A percentile compares a stretch with the other conserved stretches of the same genome.
Evolutionary conservation across 2,113 vertebrate species (phyloP).

Genomic region (Vulpes ferrilata): DNA sequence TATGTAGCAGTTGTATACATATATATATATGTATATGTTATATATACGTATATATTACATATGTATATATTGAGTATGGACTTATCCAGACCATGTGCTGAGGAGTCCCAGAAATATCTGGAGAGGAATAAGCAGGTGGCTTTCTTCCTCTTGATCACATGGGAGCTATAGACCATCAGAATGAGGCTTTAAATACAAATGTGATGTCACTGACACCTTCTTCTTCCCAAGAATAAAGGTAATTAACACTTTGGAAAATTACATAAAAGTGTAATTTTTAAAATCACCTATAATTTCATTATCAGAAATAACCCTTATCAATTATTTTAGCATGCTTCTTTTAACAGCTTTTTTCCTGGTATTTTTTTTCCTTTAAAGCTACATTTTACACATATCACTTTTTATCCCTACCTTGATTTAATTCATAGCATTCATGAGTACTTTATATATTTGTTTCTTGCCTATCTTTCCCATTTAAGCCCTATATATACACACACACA

Average conservation of each 20-base stretch:
- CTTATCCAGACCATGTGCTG: neutral
- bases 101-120: neutral
- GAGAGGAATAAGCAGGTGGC: neutral
- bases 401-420: neutral
- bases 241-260: conserved; percentile 43
- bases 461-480: neutral
- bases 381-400: neutral
- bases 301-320: neutral
- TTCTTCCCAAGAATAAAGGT: neutral
- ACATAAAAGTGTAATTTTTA: neutral
- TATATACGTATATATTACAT: neutral
- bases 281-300: neutral
- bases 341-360: neutral
- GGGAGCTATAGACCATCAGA: neutral
- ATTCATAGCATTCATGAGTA: neutral
- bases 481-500: neutral
- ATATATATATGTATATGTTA: neutral
- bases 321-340: conserved; percentile 42
- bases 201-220: neutral
- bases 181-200: neutral
- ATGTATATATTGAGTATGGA: neutral
- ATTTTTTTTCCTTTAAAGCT: conserved; percentile 6
- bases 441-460: neutral
- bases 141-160: neutral
- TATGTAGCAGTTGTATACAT: neutral